phyloP scores from a whole-genome alignment of 2,797 vertebrate genomes.

The Eidolon dupreanum region DNA sequence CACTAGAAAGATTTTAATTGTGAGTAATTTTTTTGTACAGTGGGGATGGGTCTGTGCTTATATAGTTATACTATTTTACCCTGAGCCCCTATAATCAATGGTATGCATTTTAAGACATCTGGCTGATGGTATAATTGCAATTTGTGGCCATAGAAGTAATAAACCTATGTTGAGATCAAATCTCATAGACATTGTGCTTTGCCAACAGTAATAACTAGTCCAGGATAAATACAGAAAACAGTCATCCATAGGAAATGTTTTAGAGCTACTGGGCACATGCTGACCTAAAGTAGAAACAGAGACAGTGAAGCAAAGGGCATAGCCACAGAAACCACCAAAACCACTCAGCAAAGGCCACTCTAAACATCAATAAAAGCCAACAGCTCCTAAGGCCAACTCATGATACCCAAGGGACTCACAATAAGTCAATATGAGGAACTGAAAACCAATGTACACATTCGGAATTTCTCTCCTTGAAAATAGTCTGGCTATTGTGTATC shows the following conservation, averaged over 20 bases:
- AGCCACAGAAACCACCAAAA: neutral
- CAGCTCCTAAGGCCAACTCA: neutral
- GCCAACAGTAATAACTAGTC: neutral
- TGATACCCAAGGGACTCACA: constrained; percentile 5
- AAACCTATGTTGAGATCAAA: neutral
- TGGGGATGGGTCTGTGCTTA: neutral
- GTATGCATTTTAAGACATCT: neutral
- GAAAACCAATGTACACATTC: neutral
- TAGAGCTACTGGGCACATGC: neutral
- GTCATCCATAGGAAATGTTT: neutral
- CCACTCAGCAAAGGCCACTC: neutral
- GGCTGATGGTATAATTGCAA: neutral
- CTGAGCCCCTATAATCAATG: neutral
- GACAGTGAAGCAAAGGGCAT: neutral
- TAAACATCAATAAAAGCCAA: neutral
- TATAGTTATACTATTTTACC: neutral
- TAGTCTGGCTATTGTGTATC: neutral
- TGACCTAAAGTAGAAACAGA: neutral
- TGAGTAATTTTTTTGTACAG: neutral
- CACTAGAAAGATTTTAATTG: neutral
- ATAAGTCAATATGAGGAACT: neutral
- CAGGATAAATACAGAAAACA: neutral
- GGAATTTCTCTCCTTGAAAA: neutral
- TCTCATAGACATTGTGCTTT: neutral
- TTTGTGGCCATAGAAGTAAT: neutral